Percentiles rank a stretch among this genome's conserved stretches.
These are phyloP conservation scores for Knipowitschia caucasica DNA, from an alignment of 2,797 vertebrate species.

Conservation along the genomic window DNA sequence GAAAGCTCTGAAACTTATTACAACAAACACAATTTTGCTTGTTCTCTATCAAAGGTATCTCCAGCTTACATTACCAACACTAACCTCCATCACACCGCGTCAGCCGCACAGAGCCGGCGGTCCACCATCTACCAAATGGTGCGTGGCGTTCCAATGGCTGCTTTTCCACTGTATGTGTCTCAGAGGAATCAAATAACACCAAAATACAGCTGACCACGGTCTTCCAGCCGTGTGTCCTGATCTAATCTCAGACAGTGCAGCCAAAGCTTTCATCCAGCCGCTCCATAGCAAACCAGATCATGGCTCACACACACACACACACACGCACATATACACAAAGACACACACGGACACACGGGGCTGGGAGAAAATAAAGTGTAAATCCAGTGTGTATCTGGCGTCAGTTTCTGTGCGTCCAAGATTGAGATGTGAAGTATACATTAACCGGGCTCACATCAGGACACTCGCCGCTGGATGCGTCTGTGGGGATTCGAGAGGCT, in stretches of 20 bases:
- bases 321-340: too few relatives aligned
- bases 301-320: conserved; percentile 6
- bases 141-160: not conserved
- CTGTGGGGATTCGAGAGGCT: conserved; percentile 35
- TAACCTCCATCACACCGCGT: not conserved
- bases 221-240: conserved; percentile 14
- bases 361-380: conserved; percentile 35
- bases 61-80: not conserved
- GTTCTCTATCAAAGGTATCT: too few relatives aligned
- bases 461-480: conserved; percentile 35
- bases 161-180: not conserved
- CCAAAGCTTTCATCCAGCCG: conserved; percentile 18
- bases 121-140: not conserved
- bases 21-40: too few relatives aligned
- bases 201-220: not conserved
- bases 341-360: too few relatives aligned
- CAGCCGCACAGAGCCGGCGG: not conserved
- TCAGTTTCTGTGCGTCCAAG: conserved; percentile 32
- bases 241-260: conserved; percentile 28
- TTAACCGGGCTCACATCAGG: conserved; percentile 38
- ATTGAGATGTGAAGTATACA: conserved; percentile 40
- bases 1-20: too few relatives aligned
- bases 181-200: not conserved
- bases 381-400: conserved; percentile 30
- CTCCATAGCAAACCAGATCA: conserved; percentile 31